Conservation (phyloP, 2,888 invertebrate species). For the Entomobrya proxima region DNA sequence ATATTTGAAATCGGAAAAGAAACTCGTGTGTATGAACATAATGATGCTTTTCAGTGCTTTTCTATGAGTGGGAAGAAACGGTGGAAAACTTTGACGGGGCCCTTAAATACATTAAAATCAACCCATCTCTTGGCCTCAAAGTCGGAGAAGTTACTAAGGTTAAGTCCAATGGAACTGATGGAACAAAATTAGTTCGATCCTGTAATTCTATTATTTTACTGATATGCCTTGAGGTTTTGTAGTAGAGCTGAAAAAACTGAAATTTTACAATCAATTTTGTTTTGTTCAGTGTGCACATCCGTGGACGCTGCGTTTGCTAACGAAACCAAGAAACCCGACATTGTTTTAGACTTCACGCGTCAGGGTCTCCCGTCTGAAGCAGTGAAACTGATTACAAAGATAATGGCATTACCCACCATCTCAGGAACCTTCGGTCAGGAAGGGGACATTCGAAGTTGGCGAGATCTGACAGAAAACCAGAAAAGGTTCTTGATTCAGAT, state of each 20-base stretch:
- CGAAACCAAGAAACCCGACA: conserved; percentile 71
- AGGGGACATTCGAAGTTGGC: conserved; percentile 89
- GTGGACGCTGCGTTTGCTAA: conserved; percentile 82
- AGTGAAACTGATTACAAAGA: conserved; percentile 88
- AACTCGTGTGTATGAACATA: neutral
- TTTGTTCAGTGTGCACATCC: conserved; percentile 84
- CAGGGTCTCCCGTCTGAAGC: conserved; percentile 89
- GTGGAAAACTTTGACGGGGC: conserved; percentile 80
- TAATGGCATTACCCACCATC: conserved; percentile 88
- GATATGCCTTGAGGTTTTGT: conserved; percentile 77
- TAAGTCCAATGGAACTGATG: conserved; percentile 84
- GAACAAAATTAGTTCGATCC: conserved; percentile 84
- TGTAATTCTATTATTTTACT: conserved; percentile 80
- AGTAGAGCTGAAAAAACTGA: no score
- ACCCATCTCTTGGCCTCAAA: conserved; percentile 83
- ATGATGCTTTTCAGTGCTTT: conserved; percentile 83
- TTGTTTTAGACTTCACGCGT: conserved; percentile 85
- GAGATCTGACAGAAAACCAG: conserved; percentile 84
- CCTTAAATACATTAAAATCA: conserved; percentile 84
- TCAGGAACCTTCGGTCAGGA: conserved; percentile 91
- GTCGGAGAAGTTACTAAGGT: conserved; percentile 82
- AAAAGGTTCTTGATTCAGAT: conserved; percentile 88
- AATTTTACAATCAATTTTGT: no score
- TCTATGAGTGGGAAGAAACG: conserved; percentile 86
- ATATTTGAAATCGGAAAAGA: neutral